Base-by-base conservation (phyloP, 2,113 vertebrate species). In the Tor tambroides region DNA sequence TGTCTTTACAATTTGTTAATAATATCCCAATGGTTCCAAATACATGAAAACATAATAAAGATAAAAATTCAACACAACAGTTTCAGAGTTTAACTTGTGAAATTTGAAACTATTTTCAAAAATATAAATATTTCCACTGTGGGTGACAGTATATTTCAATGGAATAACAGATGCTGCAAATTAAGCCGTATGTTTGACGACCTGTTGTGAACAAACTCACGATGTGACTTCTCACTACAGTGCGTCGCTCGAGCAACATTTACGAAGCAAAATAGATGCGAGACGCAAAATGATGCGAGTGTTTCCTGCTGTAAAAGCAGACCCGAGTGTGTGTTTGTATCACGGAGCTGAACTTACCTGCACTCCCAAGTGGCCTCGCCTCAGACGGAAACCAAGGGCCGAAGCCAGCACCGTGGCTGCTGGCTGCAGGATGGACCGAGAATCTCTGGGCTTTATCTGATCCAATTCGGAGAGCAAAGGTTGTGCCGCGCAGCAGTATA, bases 371-470 rank as follows among this genome's bases (percentile, higher is more conserved):
- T 93, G 92, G 92, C 91, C 90, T 93, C 92, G 92, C 94, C 93
- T 93, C 93, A 93, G 94, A 90, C 89, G 92, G 89, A 87, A 92
- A 91, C 92, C 93, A 92, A 94, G 94, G 94, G 94, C 93, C 93
- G 93, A 93, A 94, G 95, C 93, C 93, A 85, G 91, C 92, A 88
- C 89, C 85, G 91, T 86, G 90, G 71, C 89, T 89, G 86, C 83
- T 89, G 91, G 28, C 83, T 83, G 88, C 80, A 76, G 63, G 26
- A 32, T 51, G 76, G 23, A 15, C 85, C 69, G 51, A 65, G 75
- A 80, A 61, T 84, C 30, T 74, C n/a, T 80, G 80, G 26, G 23
- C 56, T 23, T 76, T 80, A 65, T 74, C 63, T 49, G 81, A 80
- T 88, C 87, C 86, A 85, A 59, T 84, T 78, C 74, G 71, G 74